Percentiles rank a stretch among this genome's conserved stretches.
These are phyloP conservation scores for Tympanuchus pallidicinctus DNA, from an alignment of 2,113 vertebrate genomes.

Conservation along the genomic window DNA sequence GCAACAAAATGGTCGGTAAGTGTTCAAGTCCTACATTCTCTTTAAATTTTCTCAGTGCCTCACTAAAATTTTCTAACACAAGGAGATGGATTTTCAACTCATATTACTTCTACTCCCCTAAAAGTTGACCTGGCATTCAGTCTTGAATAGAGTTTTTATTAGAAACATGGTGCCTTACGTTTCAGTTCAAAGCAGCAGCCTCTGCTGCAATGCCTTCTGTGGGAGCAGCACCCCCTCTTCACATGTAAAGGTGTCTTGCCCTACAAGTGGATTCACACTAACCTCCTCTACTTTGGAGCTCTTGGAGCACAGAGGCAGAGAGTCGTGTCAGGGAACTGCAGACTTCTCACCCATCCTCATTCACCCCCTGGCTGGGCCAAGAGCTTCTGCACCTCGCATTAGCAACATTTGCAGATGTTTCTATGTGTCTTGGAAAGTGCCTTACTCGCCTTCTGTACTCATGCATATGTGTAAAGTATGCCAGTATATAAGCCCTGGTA, in stretches of 20 bases:
- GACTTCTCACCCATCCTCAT: background rate
- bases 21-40: background rate
- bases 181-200: background rate
- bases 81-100: background rate
- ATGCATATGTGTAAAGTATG: background rate
- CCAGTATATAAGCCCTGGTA: background rate
- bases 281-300: background rate
- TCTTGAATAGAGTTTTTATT: background rate
- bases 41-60: background rate
- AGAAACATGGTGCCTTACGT: background rate
- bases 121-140: background rate
- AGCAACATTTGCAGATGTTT: background rate
- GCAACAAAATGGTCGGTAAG: background rate
- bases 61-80: background rate
- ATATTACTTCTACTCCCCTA: background rate
- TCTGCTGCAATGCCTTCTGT: background rate
- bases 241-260: background rate
- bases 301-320: fast-evolving
- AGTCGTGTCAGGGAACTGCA: background rate
- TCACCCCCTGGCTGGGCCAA: background rate
- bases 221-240: background rate
- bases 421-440: background rate
- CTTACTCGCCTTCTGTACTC: background rate
- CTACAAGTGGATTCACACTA: background rate
- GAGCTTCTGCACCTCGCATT: background rate